phyloP scores from a whole-genome alignment of 2,797 vertebrate genomes.

The Chelonia mydas region DNA sequence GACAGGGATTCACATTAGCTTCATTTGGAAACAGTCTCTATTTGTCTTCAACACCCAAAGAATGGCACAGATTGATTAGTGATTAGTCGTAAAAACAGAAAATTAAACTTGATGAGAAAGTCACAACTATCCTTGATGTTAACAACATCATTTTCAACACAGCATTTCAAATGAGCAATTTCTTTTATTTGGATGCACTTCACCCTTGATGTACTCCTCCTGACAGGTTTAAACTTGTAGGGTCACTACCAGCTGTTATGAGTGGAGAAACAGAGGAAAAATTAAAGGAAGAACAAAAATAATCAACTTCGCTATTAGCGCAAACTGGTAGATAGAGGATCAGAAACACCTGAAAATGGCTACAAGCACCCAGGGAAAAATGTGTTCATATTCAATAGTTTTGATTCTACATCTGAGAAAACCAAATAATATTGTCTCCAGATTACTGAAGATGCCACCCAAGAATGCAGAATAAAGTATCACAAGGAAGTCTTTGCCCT shows the following conservation, averaged over 20 bases:
- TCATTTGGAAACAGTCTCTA: accelerated
- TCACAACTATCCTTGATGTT: not conserved
- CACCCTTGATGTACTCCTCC: not conserved
- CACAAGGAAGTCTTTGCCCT: not conserved
- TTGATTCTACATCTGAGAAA: conserved; percentile 28
- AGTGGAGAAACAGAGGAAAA: conserved; percentile 1
- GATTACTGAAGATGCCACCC: conserved; percentile 52
- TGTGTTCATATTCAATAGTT: conserved; percentile 22
- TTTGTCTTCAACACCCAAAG: not conserved
- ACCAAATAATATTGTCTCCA: conserved; percentile 35
- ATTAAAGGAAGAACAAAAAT: not conserved
- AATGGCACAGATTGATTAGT: not conserved
- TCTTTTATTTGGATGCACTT: not conserved
- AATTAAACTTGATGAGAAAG: not conserved
- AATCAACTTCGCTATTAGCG: not conserved
- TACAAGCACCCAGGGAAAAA: conserved; percentile 6
- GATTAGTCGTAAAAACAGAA: not conserved
- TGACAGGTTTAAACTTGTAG: not conserved
- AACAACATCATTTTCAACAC: not conserved
- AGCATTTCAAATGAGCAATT: not conserved
- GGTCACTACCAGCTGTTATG: not conserved
- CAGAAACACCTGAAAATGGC: conserved; percentile 14
- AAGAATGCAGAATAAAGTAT: conserved; percentile 23
- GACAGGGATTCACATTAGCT: not conserved
- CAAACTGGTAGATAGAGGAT: not conserved